Percentiles rank a stretch among this genome's conserved stretches.
Evolutionary conservation across 1,140 invertebrate species (phyloP).

Genomic region (Drosophila nebulosa): DNA sequence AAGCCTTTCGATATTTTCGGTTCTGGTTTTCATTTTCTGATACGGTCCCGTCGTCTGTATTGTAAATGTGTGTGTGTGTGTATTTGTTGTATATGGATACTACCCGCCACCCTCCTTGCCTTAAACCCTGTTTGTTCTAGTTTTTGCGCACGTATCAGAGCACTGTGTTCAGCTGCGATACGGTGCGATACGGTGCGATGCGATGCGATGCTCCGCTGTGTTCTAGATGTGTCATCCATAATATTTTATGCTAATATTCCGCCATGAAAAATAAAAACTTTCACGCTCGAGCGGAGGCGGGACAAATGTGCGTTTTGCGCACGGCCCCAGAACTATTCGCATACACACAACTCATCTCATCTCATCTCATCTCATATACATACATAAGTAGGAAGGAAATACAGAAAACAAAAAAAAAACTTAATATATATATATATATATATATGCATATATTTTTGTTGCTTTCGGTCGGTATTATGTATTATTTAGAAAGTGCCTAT

Average conservation of each 20-base stretch:
- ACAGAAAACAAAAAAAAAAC: constrained; percentile 10
- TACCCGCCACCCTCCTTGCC: background rate
- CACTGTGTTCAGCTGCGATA: background rate
- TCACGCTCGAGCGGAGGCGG: constrained; percentile 76
- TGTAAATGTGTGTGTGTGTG: background rate
- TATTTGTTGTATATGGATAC: constrained; percentile 22
- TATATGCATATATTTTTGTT: constrained; percentile 16
- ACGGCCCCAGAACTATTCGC: constrained; percentile 60
- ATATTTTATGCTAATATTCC: constrained; percentile 79
- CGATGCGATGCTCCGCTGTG: constrained; percentile 42
- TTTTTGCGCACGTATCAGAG: constrained; percentile 46
- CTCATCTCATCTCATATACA: constrained; percentile 14
- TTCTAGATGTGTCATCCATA: constrained; percentile 75
- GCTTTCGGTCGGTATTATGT: constrained; percentile 44
- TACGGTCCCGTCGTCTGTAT: constrained; percentile 30
- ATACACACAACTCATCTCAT: constrained; percentile 7
- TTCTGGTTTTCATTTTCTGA: constrained; percentile 10
- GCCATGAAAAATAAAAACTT: constrained; percentile 68
- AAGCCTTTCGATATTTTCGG: constrained; percentile 58
- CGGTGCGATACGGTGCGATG: background rate
- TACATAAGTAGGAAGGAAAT: constrained; percentile 16
- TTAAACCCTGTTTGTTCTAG: constrained; percentile 24
- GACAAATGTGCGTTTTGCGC: constrained; percentile 78
- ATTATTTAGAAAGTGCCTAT: constrained; percentile 63
- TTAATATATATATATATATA: constrained; percentile 13